Evolutionary conservation across 2,113 vertebrate species (phyloP).

Genomic region (Odocoileus virginianus): DNA sequence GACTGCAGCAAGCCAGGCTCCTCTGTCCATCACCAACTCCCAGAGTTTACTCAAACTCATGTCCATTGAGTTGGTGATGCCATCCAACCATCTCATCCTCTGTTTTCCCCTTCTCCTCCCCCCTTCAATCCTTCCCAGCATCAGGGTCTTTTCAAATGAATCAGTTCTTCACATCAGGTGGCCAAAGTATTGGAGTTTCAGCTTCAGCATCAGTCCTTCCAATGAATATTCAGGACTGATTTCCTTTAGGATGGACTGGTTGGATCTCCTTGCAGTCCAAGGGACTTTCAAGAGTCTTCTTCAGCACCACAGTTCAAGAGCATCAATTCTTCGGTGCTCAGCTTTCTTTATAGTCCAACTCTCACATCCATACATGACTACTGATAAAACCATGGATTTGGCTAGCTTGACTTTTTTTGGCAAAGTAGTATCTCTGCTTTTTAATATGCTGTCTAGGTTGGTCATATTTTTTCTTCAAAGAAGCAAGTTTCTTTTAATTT

Average conservation of each 20-base stretch:
- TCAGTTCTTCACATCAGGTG: background rate
- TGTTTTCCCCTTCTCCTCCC: background rate
- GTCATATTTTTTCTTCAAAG: background rate
- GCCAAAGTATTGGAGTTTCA: background rate
- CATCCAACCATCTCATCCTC: background rate
- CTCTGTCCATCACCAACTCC: background rate
- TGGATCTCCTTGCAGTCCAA: background rate
- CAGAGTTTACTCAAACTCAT: background rate
- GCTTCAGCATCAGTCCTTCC: background rate
- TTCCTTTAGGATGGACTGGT: background rate
- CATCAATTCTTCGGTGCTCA: background rate
- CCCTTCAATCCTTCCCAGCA: background rate
- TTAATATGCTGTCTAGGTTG: background rate
- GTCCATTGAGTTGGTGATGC: fast-evolving
- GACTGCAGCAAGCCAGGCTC: background rate
- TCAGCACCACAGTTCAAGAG: background rate
- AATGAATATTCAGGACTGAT: background rate
- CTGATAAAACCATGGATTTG: background rate
- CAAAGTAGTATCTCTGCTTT: background rate
- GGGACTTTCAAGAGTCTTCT: background rate
- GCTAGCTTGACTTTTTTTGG: background rate
- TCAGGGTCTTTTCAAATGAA: background rate
- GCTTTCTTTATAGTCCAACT: background rate
- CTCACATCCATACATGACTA: background rate
- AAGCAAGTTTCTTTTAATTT: background rate